Evolutionary conservation across 2,797 vertebrate genomes (phyloP), one percentile per base, ranked within the genome.

Genomic region (Mus minutoides): DNA sequence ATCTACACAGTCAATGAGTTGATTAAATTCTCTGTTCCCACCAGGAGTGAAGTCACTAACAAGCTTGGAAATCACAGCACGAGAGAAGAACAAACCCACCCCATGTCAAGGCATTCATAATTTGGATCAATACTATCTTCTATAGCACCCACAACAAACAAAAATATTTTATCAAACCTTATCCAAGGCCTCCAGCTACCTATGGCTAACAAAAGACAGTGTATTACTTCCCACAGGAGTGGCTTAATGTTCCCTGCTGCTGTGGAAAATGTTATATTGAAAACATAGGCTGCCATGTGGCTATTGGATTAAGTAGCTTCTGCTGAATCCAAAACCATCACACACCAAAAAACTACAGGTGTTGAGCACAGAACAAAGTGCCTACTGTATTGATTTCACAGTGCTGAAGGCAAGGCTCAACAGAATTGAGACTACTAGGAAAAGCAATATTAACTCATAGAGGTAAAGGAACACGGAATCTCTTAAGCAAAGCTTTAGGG

Each of bases 51-150:
- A 92, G 71, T 88, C 91, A 94, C 88, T 96, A 94, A 97, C 87
- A 95, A 96, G 71, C 37, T 80, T 64, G 93, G 26, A 67, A 77
- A 94, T 62, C 62, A 88, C 0, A 0, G 75, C 31, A 17, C 0
- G 31, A 95, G 37, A 88, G 76, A 97, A 94, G 84, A 96, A 88
- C 97, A 96, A 86, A 94, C 34, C 37, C 43, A 95, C 76, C 86
- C 34, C 91, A 95, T 83, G 91, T 96, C 93, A 96, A 95, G 67
- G 54, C 86, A 91, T 95, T 96, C 84, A 90, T 80, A 91, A 88
- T 2, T 19, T 88, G 78, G 83, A 96, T 98, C 97, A 91, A 97
- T 97, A 88, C 8, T 54, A 94, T 97, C 92, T 94, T 96, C 87
- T 96, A 91, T 96, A 91, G 56, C 22, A 93, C 71, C 76, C 71